A percentile compares a stretch with the other conserved stretches of the same genome.
phyloP scores from a whole-genome alignment of 2,797 vertebrate genomes.

The Lepus oiostolus region DNA sequence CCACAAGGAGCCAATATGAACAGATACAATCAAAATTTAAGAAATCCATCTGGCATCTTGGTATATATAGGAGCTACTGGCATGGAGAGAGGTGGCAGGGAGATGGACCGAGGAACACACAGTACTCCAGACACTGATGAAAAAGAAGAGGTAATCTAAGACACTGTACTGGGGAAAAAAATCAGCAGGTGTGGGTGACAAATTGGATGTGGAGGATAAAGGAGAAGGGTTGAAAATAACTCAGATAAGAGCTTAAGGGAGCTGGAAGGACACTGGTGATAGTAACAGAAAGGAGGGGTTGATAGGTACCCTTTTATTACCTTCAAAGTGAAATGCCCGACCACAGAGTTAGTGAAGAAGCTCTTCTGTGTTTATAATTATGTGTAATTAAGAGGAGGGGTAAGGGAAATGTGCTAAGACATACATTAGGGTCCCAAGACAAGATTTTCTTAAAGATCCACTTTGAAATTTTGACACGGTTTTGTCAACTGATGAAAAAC shows the following conservation, averaged over 20 bases:
- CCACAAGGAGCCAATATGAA: not conserved
- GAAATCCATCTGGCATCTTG: slow-evolving; percentile 1
- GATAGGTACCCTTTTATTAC: not conserved
- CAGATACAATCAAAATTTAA: not conserved
- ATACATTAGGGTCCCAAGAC: not conserved
- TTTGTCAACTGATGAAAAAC: not conserved
- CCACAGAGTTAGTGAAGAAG: not conserved
- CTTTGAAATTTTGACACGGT: not conserved
- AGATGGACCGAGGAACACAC: not conserved
- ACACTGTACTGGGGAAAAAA: not conserved
- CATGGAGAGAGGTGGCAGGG: not conserved
- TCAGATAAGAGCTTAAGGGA: slow-evolving; percentile 39
- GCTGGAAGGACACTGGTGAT: not conserved
- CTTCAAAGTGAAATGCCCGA: not conserved
- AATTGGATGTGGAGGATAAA: slow-evolving; percentile 57
- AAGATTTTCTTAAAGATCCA: not conserved
- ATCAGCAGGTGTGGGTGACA: slow-evolving; percentile 62
- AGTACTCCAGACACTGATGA: not conserved
- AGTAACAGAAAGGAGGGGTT: not conserved
- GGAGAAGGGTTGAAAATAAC: slow-evolving; percentile 57
- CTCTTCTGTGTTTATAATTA: not conserved
- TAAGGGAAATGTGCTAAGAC: not conserved
- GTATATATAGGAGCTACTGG: not conserved
- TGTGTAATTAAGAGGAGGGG: not conserved
- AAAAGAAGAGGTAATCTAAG: slow-evolving; percentile 50